Conservation (phyloP, 2,888 invertebrate genomes). For the Lathronympha strigana region DNA sequence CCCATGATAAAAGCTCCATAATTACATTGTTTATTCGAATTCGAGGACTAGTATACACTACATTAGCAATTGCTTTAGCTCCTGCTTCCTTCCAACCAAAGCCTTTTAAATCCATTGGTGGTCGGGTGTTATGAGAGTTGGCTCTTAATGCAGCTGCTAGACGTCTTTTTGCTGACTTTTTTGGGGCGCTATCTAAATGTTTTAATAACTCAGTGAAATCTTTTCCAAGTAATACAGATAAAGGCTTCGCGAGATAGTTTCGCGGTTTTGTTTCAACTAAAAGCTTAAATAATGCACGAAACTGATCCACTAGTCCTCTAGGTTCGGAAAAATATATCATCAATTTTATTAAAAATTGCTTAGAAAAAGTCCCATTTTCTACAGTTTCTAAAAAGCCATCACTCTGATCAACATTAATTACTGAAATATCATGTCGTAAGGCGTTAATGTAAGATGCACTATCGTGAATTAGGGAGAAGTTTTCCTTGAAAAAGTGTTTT, state of each 20-base stretch:
- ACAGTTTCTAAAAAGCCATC: not conserved
- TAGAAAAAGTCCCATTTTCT: not conserved
- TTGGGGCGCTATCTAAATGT: not conserved
- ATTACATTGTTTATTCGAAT: conserved; percentile 1
- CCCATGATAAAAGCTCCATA: conserved; percentile 6
- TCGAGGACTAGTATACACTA: not conserved
- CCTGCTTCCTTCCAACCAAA: conserved; percentile 21
- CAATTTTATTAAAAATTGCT: conserved; percentile 17
- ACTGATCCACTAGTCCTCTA: conserved; percentile 23
- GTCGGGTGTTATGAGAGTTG: conserved; percentile 20
- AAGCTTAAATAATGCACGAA: not conserved
- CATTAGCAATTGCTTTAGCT: conserved; percentile 16
- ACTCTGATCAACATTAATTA: not conserved
- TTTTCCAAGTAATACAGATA: conserved; percentile 16
- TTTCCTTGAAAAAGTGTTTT: conserved; percentile 25
- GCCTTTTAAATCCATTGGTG: conserved; percentile 9
- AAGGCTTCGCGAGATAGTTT: conserved; percentile 14
- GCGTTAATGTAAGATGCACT: conserved; percentile 27
- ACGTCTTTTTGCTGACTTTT: conserved; percentile 22
- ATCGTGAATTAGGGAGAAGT: conserved; percentile 10
- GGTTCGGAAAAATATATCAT: conserved; percentile 28
- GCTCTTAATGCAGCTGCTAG: conserved; percentile 28
- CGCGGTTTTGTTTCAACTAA: not conserved
- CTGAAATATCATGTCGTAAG: conserved; percentile 24
- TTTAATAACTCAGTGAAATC: conserved; percentile 1